These are phyloP conservation scores for Octodon degus DNA, from an alignment of 2,113 vertebrate genomes.

Conservation along the genomic window DNA sequence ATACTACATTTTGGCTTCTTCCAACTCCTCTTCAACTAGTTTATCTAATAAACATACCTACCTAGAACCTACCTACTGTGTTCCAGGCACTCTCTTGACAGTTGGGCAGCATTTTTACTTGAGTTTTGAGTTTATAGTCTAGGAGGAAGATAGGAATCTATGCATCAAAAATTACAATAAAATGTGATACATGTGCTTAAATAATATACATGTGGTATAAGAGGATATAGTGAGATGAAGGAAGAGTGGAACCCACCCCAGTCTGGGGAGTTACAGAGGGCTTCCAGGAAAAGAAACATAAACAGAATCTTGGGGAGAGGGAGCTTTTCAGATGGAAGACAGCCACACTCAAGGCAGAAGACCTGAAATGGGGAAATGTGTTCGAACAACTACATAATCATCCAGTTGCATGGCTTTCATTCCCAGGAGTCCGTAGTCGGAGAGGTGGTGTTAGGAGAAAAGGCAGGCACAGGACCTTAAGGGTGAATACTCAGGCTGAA, in stretches of 20 bases:
- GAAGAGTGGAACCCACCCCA: neutral
- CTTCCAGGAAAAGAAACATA: neutral
- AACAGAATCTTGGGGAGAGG: neutral
- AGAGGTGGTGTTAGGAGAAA: neutral
- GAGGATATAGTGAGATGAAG: neutral
- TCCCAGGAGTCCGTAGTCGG: neutral
- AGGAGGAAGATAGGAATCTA: neutral
- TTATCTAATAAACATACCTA: neutral
- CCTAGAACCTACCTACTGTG: neutral
- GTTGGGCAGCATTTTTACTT: constrained; percentile 4
- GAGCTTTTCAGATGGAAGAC: neutral
- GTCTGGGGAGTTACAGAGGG: neutral
- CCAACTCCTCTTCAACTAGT: neutral
- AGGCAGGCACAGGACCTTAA: neutral
- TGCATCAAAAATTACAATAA: neutral
- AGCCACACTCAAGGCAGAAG: neutral
- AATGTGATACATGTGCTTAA: neutral
- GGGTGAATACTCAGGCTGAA: neutral
- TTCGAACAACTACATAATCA: neutral
- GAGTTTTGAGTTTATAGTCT: neutral
- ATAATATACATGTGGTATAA: neutral
- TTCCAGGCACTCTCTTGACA: neutral
- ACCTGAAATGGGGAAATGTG: neutral
- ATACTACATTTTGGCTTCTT: neutral
- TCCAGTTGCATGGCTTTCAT: neutral